Evolutionary conservation across 1,140 invertebrate species (phyloP).

Genomic region (Neoseiulus cucumeris): DNA sequence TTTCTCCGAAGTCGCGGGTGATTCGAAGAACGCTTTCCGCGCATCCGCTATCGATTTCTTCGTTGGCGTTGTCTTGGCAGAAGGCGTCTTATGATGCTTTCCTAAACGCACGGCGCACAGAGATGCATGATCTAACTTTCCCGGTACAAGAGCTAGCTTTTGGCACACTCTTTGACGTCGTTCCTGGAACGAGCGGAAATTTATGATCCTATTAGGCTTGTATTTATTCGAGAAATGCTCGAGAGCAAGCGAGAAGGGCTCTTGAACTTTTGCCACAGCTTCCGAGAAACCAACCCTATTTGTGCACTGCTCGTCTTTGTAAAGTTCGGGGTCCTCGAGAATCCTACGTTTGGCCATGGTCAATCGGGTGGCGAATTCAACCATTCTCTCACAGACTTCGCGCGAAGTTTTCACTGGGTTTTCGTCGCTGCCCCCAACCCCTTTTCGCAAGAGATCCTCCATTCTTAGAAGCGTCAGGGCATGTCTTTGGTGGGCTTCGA

Average conservation of each 20-base stretch:
- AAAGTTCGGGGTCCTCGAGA: slow-evolving; percentile 57
- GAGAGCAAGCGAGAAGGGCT: too few species aligned
- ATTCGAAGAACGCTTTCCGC: slow-evolving; percentile 7
- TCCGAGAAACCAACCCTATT: not conserved
- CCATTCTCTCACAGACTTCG: slow-evolving; percentile 46
- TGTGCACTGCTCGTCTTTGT: slow-evolving; percentile 33
- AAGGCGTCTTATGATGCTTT: not conserved
- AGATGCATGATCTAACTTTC: slow-evolving; percentile 79
- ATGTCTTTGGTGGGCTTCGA: slow-evolving; percentile 57
- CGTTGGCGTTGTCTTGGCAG: not conserved
- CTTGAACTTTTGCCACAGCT: too few species aligned
- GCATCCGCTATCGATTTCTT: slow-evolving; percentile 3
- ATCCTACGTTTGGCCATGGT: slow-evolving; percentile 54
- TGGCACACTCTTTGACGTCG: slow-evolving; percentile 46
- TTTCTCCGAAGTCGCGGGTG: not conserved
- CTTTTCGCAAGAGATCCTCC: slow-evolving; percentile 53
- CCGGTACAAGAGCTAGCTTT: slow-evolving; percentile 52
- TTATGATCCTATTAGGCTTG: too few species aligned
- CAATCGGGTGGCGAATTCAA: slow-evolving; percentile 45
- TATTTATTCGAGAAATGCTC: too few species aligned
- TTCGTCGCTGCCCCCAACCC: slow-evolving; percentile 37
- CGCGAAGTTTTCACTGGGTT: slow-evolving; percentile 26
- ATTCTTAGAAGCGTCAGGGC: slow-evolving; percentile 54
- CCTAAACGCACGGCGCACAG: slow-evolving; percentile 26
- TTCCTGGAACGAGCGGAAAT: slow-evolving; percentile 25